A percentile compares a stretch with the other conserved stretches of the same genome.
These are phyloP conservation scores for Drosophila kepulauana DNA, from an alignment of 1,140 invertebrate genomes.

Conservation along the genomic window DNA sequence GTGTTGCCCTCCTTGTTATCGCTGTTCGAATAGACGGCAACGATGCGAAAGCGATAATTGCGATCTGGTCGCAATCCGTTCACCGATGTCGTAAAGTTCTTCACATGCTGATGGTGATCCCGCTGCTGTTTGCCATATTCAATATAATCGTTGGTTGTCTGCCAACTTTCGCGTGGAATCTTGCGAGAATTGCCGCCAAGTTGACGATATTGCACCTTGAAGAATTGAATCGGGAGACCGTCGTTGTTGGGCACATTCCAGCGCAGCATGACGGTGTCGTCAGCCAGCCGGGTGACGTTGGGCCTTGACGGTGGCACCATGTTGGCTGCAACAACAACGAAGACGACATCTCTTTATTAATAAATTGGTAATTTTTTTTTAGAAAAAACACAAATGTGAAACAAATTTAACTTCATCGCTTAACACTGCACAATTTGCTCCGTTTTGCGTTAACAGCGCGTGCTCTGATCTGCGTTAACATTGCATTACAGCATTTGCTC, in stretches of 20 bases:
- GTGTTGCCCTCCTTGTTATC: slow-evolving; percentile 95
- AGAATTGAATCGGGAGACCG: slow-evolving; percentile 94
- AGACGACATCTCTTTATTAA: not conserved
- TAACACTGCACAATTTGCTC: not conserved
- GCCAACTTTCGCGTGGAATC: slow-evolving; percentile 88
- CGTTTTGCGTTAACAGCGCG: slow-evolving; percentile 1
- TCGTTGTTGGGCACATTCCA: slow-evolving; percentile 93
- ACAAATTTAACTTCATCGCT: not conserved
- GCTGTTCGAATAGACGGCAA: slow-evolving; percentile 97
- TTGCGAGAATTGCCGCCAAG: slow-evolving; percentile 67
- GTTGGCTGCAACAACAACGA: slow-evolving; percentile 85
- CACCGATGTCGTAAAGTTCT: slow-evolving; percentile 86
- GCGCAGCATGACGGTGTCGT: slow-evolving; percentile 96
- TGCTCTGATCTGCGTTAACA: not conserved
- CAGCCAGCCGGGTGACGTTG: slow-evolving; percentile 93
- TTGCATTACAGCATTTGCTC: not conserved
- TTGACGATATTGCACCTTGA: slow-evolving; percentile 88
- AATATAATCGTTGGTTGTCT: slow-evolving; percentile 93
- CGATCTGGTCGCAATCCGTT: slow-evolving; percentile 90
- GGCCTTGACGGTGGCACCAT: slow-evolving; percentile 94
- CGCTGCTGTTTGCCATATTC: slow-evolving; percentile 76
- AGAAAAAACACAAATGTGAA: not conserved
- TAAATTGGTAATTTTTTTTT: not conserved
- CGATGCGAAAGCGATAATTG: slow-evolving; percentile 93
- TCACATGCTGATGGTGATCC: slow-evolving; percentile 86